Percentiles rank a stretch among this genome's conserved stretches.
Conservation (phyloP, 2,797 vertebrate species). For the Bufotes viridis region DNA sequence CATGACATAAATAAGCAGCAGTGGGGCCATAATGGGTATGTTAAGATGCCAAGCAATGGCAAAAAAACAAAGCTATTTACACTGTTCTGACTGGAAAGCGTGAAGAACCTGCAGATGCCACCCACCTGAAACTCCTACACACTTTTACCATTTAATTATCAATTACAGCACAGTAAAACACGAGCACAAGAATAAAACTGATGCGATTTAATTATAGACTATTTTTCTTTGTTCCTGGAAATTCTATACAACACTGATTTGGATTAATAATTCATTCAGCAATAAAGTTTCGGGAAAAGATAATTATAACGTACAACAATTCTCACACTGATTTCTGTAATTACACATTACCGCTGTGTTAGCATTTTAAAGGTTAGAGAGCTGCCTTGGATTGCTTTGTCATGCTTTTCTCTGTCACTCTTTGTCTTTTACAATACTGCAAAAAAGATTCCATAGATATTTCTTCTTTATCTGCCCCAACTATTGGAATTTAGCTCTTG, state of each 20-base stretch:
- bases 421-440: slow-evolving; percentile 70
- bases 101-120: slow-evolving; percentile 73
- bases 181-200: slow-evolving; percentile 79
- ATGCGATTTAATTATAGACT: slow-evolving; percentile 83
- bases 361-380: slow-evolving; percentile 83
- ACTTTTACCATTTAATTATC: slow-evolving; percentile 83
- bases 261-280: slow-evolving; percentile 86
- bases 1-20: slow-evolving; percentile 28
- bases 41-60: slow-evolving; percentile 1
- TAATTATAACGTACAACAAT: slow-evolving; percentile 82
- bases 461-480: not conserved
- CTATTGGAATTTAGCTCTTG: not conserved
- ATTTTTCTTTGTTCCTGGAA: slow-evolving; percentile 79
- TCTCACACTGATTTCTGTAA: slow-evolving; percentile 83
- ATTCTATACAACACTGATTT: slow-evolving; percentile 83
- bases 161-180: slow-evolving; percentile 83
- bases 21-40: not conserved
- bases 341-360: slow-evolving; percentile 83
- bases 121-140: slow-evolving; percentile 74
- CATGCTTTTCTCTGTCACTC: slow-evolving; percentile 77
- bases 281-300: slow-evolving; percentile 81
- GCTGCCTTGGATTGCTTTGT: slow-evolving; percentile 81
- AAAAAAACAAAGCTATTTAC: slow-evolving; percentile 37
- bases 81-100: slow-evolving; percentile 13
- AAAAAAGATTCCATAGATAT: not conserved